Base-by-base conservation (phyloP, 2,888 invertebrate species). In the Lutraria lutraria region DNA sequence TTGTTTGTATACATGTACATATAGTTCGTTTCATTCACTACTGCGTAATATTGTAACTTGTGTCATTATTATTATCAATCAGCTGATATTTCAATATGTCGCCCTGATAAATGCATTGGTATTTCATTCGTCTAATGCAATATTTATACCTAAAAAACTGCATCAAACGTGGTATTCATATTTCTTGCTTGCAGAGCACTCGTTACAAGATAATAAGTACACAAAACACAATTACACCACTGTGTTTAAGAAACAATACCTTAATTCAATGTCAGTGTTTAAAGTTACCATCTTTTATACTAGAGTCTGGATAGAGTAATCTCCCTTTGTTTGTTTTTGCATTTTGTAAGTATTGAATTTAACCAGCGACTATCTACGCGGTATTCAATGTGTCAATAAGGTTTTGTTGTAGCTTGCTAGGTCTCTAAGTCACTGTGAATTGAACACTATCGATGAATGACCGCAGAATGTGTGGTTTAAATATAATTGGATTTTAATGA, bases 401-500 rank as follows among this genome's bases (percentile, higher is more conserved):
- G n/a, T 43, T 54, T 83, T 31, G 63, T 80, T 60, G 60, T 88
- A 83, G 53, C n/a, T 52, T 29, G 60, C 76, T 76, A 34, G 68
- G 88, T 85, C 85, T 88, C 85, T 83, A 88, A 88, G 88, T 85
- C 85, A 82, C 88, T 31, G 15, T 31, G 54, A 79, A 83, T 56
- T 56, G 84, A 16, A 19, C 31, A 34, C 81, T 76, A 76, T 88
- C 85, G 85, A 86, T 82, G 60, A 60, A 19, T 83, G 86, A 88
- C 88, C 79, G 81, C 79, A 79, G 86, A 82, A 82, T 81, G 56
- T 85, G 81, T 85, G 29, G 43, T 53, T 83, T 76, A 34, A 54
- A 81, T 80, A 31, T 82, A 88, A 86, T 86, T 88, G 83, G 86
- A 88, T 86, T 88, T 88, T 88, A 82, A 85, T 29, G 63, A 68